Percentiles rank a stretch among this genome's conserved stretches.
These are phyloP conservation scores for Zaprionus gabonicus DNA, from an alignment of 1,140 invertebrate species.

Conservation along the genomic window DNA sequence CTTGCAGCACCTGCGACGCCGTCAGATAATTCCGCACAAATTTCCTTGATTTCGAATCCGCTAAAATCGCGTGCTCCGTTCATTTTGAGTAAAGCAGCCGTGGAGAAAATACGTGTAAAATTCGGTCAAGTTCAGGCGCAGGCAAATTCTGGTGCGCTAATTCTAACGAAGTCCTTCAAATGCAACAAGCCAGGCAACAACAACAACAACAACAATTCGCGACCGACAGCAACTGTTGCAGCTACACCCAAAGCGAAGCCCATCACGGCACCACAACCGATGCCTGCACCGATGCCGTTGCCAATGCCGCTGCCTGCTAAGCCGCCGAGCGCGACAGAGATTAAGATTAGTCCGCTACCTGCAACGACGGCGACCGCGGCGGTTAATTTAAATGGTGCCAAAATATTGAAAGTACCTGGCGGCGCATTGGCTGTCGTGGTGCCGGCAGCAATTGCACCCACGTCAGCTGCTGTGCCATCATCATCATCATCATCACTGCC, in stretches of 20 bases:
- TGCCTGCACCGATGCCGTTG: constrained; percentile 17
- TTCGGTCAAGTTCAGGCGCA: constrained; percentile 58
- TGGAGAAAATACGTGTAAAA: constrained; percentile 65
- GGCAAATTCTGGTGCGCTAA: constrained; percentile 47
- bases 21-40: constrained; percentile 31
- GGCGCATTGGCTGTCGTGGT: constrained; percentile 25
- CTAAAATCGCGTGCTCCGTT: constrained; percentile 50
- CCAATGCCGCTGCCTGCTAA: constrained; percentile 9
- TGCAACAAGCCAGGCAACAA: constrained; percentile 14
- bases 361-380: constrained; percentile 1
- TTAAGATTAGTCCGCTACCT: constrained; percentile 29
- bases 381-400: constrained; percentile 22
- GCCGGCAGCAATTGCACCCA: background rate
- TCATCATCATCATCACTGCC: background rate
- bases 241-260: background rate
- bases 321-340: background rate
- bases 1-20: constrained; percentile 24
- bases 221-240: background rate
- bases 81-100: constrained; percentile 65
- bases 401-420: constrained; percentile 19
- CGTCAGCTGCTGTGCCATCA: background rate
- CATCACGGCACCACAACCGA: background rate
- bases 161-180: constrained; percentile 42
- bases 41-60: constrained; percentile 57
- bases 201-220: background rate